phyloP scores from a whole-genome alignment of 2,888 invertebrate genomes.

The Pilophorus perplexus region DNA sequence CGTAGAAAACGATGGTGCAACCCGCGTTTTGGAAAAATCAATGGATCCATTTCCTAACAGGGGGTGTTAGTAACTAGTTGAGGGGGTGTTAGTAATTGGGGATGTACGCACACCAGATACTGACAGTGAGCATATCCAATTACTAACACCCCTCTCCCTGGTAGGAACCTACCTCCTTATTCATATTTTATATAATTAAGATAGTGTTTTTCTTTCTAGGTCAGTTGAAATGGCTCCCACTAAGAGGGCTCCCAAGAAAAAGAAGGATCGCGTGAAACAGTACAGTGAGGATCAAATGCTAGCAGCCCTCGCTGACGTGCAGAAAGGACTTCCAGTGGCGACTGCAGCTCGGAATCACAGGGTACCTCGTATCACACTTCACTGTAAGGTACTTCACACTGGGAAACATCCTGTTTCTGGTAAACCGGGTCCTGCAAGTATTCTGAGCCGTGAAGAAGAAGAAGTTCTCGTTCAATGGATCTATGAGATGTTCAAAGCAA shows the following conservation, averaged over 20 bases:
- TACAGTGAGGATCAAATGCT: not conserved
- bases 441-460: slow-evolving; percentile 13
- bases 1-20: too few relatives aligned
- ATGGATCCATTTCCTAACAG: too few relatives aligned
- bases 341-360: not conserved
- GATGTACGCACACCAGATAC: too few relatives aligned
- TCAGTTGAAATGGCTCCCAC: not conserved
- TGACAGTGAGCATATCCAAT: too few relatives aligned
- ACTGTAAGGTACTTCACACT: too few relatives aligned
- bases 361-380: not conserved
- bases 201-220: slow-evolving; percentile 2
- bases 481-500: too few relatives aligned
- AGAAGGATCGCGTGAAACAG: not conserved
- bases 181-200: not conserved
- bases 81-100: too few relatives aligned
- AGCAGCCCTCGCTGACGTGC: not conserved
- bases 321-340: not conserved
- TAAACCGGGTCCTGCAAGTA: slow-evolving; percentile 5
- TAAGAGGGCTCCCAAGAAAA: not conserved
- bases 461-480: not conserved
- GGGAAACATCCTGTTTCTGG: too few relatives aligned
- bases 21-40: too few relatives aligned
- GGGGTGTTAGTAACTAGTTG: too few relatives aligned
- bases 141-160: too few relatives aligned
- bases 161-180: not conserved